A percentile compares a stretch with the other conserved stretches of the same genome.
phyloP scores from a whole-genome alignment of 2,888 invertebrate genomes.

The Hydroisotoma schaefferi region DNA sequence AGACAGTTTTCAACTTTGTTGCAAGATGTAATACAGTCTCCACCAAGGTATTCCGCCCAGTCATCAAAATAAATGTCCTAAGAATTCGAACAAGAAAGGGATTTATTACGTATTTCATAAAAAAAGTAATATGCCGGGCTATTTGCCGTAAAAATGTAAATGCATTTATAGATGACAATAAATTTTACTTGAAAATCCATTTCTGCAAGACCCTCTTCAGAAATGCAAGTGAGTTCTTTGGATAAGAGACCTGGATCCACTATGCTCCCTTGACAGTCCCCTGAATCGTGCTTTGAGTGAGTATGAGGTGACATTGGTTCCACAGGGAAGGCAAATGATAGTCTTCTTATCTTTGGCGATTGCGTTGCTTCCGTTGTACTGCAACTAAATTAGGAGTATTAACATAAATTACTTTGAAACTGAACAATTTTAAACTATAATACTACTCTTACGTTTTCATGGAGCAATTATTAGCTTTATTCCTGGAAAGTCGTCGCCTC shows the following conservation, averaged over 20 bases:
- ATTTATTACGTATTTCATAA: too few relatives aligned
- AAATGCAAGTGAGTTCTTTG: constrained; percentile 73
- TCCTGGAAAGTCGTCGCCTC: constrained; percentile 56
- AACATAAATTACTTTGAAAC: neutral
- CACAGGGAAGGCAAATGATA: constrained; percentile 46
- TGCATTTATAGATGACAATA: constrained; percentile 6
- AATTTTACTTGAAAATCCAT: constrained; percentile 74
- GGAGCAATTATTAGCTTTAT: constrained; percentile 44
- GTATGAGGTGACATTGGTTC: constrained; percentile 40
- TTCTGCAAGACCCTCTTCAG: constrained; percentile 78
- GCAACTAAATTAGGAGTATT: constrained; percentile 26
- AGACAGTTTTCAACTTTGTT: constrained; percentile 61
- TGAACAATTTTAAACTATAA: neutral
- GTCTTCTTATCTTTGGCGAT: constrained; percentile 58
- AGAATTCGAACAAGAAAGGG: neutral
- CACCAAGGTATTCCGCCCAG: constrained; percentile 45
- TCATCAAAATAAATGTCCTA: constrained; percentile 48
- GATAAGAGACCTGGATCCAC: constrained; percentile 41
- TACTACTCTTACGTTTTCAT: constrained; percentile 43
- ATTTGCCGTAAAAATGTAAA: neutral
- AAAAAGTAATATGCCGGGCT: too few relatives aligned
- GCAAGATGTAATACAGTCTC: constrained; percentile 76
- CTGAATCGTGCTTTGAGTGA: constrained; percentile 39
- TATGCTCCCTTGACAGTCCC: constrained; percentile 36
- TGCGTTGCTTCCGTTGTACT: constrained; percentile 54